Conservation (phyloP, 1,140 invertebrate genomes). For the Zaprionus lachaisei region DNA sequence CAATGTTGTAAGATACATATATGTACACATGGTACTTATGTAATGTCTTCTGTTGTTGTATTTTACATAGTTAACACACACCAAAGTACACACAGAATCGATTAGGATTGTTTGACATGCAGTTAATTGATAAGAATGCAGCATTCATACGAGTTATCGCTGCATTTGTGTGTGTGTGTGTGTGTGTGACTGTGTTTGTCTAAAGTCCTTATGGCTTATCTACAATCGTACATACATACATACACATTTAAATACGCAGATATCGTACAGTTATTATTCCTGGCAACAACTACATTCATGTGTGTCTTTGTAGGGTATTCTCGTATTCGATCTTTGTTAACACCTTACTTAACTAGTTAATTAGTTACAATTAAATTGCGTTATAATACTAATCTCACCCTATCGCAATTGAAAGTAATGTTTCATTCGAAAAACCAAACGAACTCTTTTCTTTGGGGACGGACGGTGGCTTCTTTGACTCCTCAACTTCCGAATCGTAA, state of each 20-base stretch:
- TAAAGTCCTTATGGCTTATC: conserved; percentile 36
- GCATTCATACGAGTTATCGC: conserved; percentile 4
- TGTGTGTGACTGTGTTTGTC: conserved; percentile 9
- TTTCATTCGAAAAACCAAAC: conserved; percentile 51
- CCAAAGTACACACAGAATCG: conserved; percentile 56
- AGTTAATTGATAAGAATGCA: conserved; percentile 54
- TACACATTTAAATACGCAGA: conserved; percentile 35
- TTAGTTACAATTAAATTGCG: conserved; percentile 75
- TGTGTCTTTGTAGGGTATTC: conserved; percentile 21
- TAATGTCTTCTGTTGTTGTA: conserved; percentile 17
- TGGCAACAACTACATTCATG: not conserved
- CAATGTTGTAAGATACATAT: not conserved
- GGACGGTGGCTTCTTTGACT: conserved; percentile 53
- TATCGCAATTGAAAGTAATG: conserved; percentile 59
- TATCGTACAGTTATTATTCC: conserved; percentile 21
- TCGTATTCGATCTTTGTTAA: conserved; percentile 60
- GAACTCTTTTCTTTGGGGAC: conserved; percentile 53
- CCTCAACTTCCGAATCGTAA: conserved; percentile 33
- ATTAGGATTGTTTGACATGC: conserved; percentile 52
- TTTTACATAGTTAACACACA: conserved; percentile 66
- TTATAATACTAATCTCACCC: conserved; percentile 67
- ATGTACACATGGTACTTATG: conserved; percentile 14
- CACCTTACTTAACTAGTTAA: conserved; percentile 31
- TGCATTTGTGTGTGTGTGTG: conserved; percentile 11
- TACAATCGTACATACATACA: conserved; percentile 41